Conservation (phyloP, 2,888 invertebrate genomes). For the Tenthredo distinguenda region DNA sequence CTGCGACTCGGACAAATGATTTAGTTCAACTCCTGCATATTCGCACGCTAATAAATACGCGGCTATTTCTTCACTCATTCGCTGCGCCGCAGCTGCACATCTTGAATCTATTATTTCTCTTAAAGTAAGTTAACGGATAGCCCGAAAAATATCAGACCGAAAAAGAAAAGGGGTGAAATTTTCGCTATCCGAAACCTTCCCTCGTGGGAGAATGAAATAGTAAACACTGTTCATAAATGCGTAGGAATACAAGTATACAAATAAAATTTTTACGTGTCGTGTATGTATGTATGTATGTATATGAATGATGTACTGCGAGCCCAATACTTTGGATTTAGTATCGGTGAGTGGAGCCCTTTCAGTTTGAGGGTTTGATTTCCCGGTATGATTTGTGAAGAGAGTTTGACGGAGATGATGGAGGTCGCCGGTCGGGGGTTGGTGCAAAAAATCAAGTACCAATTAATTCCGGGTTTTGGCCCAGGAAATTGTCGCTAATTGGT, state of each 20-base stretch:
- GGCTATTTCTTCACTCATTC: background rate
- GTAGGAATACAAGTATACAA: too few species aligned
- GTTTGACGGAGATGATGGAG: conserved; percentile 31
- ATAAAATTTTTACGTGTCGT: too few species aligned
- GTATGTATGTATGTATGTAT: background rate
- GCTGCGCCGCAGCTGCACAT: background rate
- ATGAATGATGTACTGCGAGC: background rate
- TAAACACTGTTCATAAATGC: too few species aligned
- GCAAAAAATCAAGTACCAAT: conserved; percentile 53
- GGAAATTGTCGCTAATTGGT: conserved; percentile 52
- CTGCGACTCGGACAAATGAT: background rate
- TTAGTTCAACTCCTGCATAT: background rate
- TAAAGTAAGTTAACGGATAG: too few species aligned
- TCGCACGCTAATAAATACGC: background rate
- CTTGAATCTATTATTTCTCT: background rate
- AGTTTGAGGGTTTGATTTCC: conserved; percentile 43
- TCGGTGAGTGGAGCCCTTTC: conserved; percentile 12
- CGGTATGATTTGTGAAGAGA: conserved; percentile 42
- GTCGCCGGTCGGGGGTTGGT: conserved; percentile 26
- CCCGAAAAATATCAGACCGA: too few species aligned
- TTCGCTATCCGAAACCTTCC: too few species aligned
- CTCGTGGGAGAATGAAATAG: too few species aligned
- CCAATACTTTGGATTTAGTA: conserved; percentile 36
- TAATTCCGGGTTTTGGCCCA: conserved; percentile 39
- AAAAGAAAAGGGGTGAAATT: too few species aligned